These are phyloP conservation scores for Tylochromis polylepis DNA, from an alignment of 2,113 vertebrate genomes.

Conservation along the genomic window DNA sequence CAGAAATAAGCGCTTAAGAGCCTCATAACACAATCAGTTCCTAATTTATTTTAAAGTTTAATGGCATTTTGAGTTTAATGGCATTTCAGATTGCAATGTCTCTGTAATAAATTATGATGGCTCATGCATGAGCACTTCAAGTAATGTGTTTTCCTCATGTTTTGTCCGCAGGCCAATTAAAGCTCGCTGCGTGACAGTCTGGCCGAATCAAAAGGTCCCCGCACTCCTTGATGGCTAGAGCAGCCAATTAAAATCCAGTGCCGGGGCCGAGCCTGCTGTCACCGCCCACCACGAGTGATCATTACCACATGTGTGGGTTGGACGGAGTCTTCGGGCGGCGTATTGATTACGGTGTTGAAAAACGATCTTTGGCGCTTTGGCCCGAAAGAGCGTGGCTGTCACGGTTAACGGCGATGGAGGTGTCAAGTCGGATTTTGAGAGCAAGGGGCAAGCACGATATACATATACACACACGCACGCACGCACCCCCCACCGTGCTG, in stretches of 20 bases:
- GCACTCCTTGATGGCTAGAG: constrained; percentile 4
- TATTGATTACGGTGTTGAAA: constrained; percentile 12
- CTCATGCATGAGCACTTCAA: constrained; percentile 27
- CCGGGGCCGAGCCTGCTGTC: neutral
- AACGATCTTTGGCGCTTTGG: neutral
- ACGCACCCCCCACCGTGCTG: neutral
- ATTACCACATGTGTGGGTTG: neutral
- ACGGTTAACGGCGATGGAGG: neutral
- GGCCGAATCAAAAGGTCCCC: constrained; percentile 44
- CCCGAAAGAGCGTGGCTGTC: neutral
- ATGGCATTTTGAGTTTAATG: constrained; percentile 48
- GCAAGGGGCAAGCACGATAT: neutral
- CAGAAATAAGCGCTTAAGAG: constrained; percentile 9
- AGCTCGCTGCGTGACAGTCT: constrained; percentile 13
- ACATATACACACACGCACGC: neutral
- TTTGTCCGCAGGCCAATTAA: constrained; percentile 41
- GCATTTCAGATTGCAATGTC: constrained; percentile 28
- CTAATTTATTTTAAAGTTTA: constrained; percentile 52
- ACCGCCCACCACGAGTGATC: constrained; percentile 13
- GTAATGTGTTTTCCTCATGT: constrained; percentile 37
- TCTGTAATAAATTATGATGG: constrained; percentile 30
- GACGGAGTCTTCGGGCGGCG: neutral
- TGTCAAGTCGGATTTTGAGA: neutral
- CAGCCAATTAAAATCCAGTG: constrained; percentile 39
- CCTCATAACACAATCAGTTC: constrained; percentile 18